Evolutionary conservation across 2,888 invertebrate genomes (phyloP).

Genomic region (Euzophera pinguis): DNA sequence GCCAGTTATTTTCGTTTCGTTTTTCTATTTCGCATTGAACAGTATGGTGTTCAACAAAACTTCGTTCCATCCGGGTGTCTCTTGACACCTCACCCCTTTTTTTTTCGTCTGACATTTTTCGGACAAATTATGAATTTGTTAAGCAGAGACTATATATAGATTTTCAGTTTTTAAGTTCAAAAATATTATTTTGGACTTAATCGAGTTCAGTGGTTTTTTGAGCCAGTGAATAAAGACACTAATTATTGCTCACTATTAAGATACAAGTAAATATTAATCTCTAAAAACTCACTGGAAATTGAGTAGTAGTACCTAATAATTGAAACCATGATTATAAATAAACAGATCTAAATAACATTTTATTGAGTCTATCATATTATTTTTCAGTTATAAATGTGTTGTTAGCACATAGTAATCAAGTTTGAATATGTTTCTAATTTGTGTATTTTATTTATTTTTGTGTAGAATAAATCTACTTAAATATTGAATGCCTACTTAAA

Average conservation of each 20-base stretch:
- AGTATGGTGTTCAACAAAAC: no score
- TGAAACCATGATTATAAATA: neutral
- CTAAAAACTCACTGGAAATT: neutral
- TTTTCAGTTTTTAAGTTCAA: no score
- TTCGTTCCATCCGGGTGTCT: no score
- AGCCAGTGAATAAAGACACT: neutral
- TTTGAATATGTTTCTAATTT: neutral
- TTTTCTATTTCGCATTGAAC: no score
- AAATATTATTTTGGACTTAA: neutral
- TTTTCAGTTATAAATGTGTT: slow-evolving; percentile 6
- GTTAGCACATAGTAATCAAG: neutral
- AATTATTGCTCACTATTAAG: neutral
- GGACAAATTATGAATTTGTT: no score
- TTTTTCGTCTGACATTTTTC: no score
- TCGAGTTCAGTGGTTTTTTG: neutral
- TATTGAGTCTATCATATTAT: no score
- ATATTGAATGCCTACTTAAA: no score
- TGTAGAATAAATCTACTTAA: no score
- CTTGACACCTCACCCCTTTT: no score
- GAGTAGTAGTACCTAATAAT: neutral
- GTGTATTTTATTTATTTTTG: neutral
- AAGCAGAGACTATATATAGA: no score
- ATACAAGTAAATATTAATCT: neutral
- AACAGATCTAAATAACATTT: slow-evolving; percentile 2
- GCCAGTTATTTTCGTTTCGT: no score